phyloP scores from a whole-genome alignment of 2,113 vertebrate genomes.

The Chunga burmeisteri region DNA sequence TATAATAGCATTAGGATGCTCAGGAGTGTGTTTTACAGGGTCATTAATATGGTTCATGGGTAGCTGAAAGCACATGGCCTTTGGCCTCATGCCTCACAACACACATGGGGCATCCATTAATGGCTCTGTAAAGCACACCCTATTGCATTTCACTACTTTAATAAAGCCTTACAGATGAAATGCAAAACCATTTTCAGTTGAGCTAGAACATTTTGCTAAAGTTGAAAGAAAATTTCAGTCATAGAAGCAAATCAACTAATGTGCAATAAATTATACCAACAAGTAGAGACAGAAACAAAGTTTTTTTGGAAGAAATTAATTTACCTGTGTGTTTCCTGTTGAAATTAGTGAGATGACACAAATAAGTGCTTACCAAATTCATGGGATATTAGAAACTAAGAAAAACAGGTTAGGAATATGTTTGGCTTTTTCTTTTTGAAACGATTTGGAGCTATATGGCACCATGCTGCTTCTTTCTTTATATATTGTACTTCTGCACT shows the following conservation, averaged over 20 bases:
- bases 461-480: neutral
- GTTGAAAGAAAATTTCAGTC: neutral
- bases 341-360: neutral
- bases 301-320: neutral
- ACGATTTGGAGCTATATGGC: neutral
- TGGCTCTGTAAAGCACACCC: neutral
- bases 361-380: neutral
- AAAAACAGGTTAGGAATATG: neutral
- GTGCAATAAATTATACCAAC: neutral
- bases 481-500: neutral
- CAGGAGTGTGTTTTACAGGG: slow-evolving; percentile 1
- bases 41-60: slow-evolving; percentile 5
- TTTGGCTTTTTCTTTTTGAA: neutral
- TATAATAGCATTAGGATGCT: slow-evolving; percentile 41
- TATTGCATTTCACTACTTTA: neutral
- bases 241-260: neutral
- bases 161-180: neutral
- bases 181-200: neutral
- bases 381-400: neutral
- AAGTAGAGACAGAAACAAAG: neutral
- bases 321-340: neutral
- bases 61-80: slow-evolving; percentile 29
- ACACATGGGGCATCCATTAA: neutral
- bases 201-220: neutral
- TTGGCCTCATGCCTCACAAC: slow-evolving; percentile 16